Conservation (phyloP, 2,888 invertebrate genomes). For the Dryobota labecula region DNA sequence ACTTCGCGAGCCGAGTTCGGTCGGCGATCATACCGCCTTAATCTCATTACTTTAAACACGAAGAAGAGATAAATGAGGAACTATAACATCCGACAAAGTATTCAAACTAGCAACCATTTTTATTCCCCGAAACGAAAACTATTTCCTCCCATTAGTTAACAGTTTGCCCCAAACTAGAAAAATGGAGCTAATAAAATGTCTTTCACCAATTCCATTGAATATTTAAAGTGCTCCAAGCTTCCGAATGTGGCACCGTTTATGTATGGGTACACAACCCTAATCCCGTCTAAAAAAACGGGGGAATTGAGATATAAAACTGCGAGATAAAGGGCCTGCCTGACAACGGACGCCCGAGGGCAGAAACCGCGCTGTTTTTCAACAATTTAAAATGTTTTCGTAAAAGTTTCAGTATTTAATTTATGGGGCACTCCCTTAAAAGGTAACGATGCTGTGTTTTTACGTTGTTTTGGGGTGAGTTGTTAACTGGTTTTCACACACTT, state of each 20-base stretch:
- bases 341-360: constrained; percentile 64
- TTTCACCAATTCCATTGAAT: constrained; percentile 53
- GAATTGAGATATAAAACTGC: constrained; percentile 84
- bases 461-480: constrained; percentile 40
- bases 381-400: constrained; percentile 71
- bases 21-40: no score
- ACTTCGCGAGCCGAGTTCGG: no score
- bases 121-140: constrained; percentile 33
- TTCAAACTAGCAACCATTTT: constrained; percentile 17
- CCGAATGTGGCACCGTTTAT: constrained; percentile 50
- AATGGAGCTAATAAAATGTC: constrained; percentile 47
- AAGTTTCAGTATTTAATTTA: constrained; percentile 67
- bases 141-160: constrained; percentile 45
- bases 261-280: constrained; percentile 60
- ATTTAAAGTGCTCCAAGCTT: constrained; percentile 47
- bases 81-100: constrained; percentile 36
- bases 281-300: constrained; percentile 70
- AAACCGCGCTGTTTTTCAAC: constrained; percentile 64
- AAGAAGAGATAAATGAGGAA: constrained; percentile 15
- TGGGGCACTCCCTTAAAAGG: constrained; percentile 49
- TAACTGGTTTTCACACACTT: constrained; percentile 48
- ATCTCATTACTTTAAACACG: constrained; percentile 18
- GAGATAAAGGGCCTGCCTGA: constrained; percentile 72
- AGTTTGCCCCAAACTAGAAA: constrained; percentile 38
- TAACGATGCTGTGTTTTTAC: constrained; percentile 36